These are phyloP conservation scores for Callopanchax toddi DNA, from an alignment of 2,113 vertebrate species.

Conservation along the genomic window DNA sequence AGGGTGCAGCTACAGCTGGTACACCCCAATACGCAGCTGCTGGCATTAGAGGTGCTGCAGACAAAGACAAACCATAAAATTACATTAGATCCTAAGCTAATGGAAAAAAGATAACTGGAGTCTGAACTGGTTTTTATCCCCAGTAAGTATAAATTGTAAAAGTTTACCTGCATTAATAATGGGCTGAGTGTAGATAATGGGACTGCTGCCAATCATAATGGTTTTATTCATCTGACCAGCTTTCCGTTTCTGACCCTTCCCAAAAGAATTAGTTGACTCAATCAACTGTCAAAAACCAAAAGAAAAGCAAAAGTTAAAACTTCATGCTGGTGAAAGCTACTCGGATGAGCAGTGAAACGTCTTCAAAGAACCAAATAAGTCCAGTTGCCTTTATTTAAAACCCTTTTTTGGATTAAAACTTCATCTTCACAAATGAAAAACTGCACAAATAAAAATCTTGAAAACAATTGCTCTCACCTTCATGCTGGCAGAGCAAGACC, in stretches of 20 bases:
- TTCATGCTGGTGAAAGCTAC: too few species aligned
- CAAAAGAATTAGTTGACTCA: conserved; percentile 66
- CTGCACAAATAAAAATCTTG: neutral
- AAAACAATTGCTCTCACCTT: conserved; percentile 42
- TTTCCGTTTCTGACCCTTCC: conserved; percentile 89
- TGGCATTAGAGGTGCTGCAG: conserved; percentile 71
- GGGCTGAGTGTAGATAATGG: conserved; percentile 91
- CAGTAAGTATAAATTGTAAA: too few species aligned
- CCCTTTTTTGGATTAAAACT: neutral
- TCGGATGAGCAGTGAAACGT: too few species aligned
- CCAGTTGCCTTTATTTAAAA: too few species aligned
- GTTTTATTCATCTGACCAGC: conserved; percentile 81
- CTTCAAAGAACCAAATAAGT: too few species aligned
- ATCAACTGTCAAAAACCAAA: conserved; percentile 45
- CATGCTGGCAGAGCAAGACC: conserved; percentile 44
- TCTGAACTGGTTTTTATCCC: neutral
- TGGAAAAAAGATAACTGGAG: neutral
- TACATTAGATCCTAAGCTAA: neutral
- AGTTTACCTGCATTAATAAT: conserved; percentile 81
- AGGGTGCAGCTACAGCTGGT: conserved; percentile 63
- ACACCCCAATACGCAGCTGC: conserved; percentile 81
- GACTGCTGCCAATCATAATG: conserved; percentile 92
- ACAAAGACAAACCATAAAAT: conserved; percentile 18
- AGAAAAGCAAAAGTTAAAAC: too few species aligned
- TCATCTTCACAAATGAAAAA: neutral